Evolutionary conservation across 1,140 invertebrate genomes (phyloP), one percentile per base, ranked within the genome.

Genomic region (Drosophila grimshawi): DNA sequence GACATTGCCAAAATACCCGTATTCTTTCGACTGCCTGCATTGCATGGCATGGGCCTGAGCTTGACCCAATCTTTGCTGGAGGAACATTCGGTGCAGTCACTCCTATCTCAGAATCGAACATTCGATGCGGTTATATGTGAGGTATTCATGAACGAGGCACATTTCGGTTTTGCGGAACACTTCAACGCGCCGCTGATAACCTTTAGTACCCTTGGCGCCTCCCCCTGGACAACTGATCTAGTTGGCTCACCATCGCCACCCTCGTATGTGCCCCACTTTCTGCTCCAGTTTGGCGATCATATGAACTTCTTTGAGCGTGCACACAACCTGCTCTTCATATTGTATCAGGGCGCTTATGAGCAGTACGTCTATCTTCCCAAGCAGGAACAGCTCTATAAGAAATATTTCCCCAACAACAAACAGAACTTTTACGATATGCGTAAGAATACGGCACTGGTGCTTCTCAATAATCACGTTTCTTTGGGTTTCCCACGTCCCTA

Each of bases 401-500:
- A 93, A 56, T 93, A 91, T 46, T 90, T 94, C 5, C 88, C 56
- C 49, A 55, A 76, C 19, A 90, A 80, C 32, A 90, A 82, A 35
- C 73, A 69, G 11, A 49, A 66, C 33, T 86, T 92, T 19, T 49
- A 91, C 8, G 79, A 91, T 2, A 76, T 93, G 57, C 78, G 85
- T 3, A 91, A 78, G 49, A 93, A 93, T 53, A 91, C 90, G 0
- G 92, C 93, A 3, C 72, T 94, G 71, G 79, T 95, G 11, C 82
- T 95, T 37, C 80, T 94, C 0, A 95, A 95, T 67, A 93, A 91
- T 27, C 93, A 95, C 77, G 93, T 93, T 32, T 92, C 93, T 0
- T 77, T 94, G 5, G 92, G 93, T 30, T 92, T 93, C 29, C 92
- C 94, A 0, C 89, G 93, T 6, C 94, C 94, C 0, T 86, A 93